Evolutionary conservation across 2,797 vertebrate genomes (phyloP), one percentile per base, ranked within the genome.

Genomic region (Hemibagrus guttatus): DNA sequence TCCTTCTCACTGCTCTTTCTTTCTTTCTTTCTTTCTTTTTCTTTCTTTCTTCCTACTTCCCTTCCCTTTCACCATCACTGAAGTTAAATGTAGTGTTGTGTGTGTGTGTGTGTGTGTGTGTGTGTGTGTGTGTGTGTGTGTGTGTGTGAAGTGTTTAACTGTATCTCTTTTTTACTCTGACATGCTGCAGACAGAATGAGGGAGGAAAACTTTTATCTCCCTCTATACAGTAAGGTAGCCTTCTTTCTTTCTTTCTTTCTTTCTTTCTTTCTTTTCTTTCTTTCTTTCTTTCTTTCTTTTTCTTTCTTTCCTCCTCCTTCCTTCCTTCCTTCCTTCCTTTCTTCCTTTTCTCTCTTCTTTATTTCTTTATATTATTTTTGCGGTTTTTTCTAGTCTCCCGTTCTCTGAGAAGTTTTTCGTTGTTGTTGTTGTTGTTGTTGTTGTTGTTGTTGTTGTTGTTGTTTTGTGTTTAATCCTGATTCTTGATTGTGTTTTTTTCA

Each of bases 1-100:
- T 94, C 93, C 89, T 93, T 94, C 72, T 74, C 42, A 93, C 93
- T 94, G 93, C 4, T 75, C 46, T 46, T 23, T 21, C 5, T 69
- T 21, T 1, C 21, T 71, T 12, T 39, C 14, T 31, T 31, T 16
- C 13, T 66, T 39, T 42, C 17, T 69, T 35, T 6, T 17, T 28
- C 66, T 68, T 35, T 16, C 59, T 23, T 61, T 26, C 21, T 26
- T 63, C 21, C 59, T 63, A 26, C 21, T 2, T 63, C 26, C 8
- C 66, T 69, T 69, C 19, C 31, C 17, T 35, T 69, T 19, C 39
- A 8, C 19, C 31, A 35, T 2, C 6, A 2, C 16, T 28, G n/a
- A n/a, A n/a, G n/a, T n/a, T n/a, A n/a, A n/a, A n/a, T n/a, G n/a
- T n/a, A n/a, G n/a, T n/a, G n/a, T n/a, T n/a, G n/a, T n/a, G n/a